Percentiles rank a stretch among this genome's conserved stretches.
phyloP scores from a whole-genome alignment of 1,140 invertebrate species.

The Saccostrea glomerata region DNA sequence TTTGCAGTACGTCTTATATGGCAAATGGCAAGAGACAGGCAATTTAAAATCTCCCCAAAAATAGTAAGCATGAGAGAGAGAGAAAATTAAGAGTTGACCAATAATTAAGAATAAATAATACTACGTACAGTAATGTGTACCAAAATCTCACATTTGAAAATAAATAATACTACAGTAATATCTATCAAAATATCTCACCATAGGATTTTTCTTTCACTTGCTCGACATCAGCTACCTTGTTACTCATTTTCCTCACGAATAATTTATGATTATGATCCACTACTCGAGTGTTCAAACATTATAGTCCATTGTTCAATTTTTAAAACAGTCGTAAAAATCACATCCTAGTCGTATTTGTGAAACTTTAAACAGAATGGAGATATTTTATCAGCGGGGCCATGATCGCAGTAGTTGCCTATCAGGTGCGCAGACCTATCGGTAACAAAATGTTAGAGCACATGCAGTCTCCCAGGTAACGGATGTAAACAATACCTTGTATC shows the following conservation, averaged over 20 bases:
- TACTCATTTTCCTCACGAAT: constrained; percentile 19
- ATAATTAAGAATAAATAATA: not conserved
- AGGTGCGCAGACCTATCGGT: not conserved
- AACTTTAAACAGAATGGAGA: not conserved
- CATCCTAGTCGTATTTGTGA: not conserved
- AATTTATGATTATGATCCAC: constrained; percentile 22
- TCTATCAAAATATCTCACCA: not conserved
- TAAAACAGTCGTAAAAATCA: constrained; percentile 7
- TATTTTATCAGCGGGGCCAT: not conserved
- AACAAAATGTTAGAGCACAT: not conserved
- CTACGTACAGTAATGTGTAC: not conserved
- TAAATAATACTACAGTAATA: not conserved
- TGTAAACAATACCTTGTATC: constrained; percentile 1
- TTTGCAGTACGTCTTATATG: too few relatives aligned
- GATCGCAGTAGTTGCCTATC: not conserved
- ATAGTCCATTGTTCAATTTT: constrained; percentile 18
- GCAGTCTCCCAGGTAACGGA: not conserved
- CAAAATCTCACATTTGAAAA: constrained; percentile 9
- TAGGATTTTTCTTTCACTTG: not conserved
- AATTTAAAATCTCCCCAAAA: too few relatives aligned
- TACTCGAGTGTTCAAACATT: not conserved
- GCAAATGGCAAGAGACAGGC: too few relatives aligned
- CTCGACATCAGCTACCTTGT: not conserved
- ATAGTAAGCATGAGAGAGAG: not conserved
- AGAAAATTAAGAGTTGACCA: not conserved